Base-by-base conservation (phyloP, 2,113 vertebrate species). In the Scartelaos histophorus region DNA sequence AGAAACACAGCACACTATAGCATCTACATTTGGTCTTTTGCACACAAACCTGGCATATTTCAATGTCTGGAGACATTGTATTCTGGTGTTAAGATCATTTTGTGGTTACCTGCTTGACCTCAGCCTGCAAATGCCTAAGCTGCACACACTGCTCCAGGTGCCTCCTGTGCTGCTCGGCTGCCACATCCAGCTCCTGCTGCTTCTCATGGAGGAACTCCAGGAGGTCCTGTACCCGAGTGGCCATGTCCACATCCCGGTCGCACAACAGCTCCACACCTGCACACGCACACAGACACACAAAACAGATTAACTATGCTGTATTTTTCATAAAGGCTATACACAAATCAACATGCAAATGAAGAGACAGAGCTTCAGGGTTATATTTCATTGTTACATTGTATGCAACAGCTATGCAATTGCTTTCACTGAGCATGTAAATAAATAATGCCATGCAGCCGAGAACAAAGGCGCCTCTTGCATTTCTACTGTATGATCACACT, bases 181-280 rank as follows among this genome's bases (percentile, higher is more conserved):
- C 96, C 13, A 97, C 7, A 5, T 99, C 97, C 93, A 99, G 82
- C 88, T 98, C 97, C 92, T 98, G 97, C 87, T 99, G 97, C 91
- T 98, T 99, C 85, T 99, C 97, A 0, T 98, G 97, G 16, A 99
- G 96, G 84, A 99, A 98, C 87, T 99, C 97, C 83, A 99, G 86
- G 80, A 99, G 90, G 83, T 98, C 97, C 90, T 99, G 97, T 2
- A 99, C 97, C 0, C 97, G 93, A 0, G 97, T 98, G 0, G 97
- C 96, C 97, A 99, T 99, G 88, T 99, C 97, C 25, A 99, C 97
- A 0, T 99, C 97, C 60, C 97, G 91, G 82, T 99, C 97, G 0
- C 97, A 98, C 0, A 98, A 91, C 80, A 99, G 92, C 92, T 99
- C 97, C 73, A 99, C 96, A 13, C 97, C 97, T 99, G 66, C 38